Evolutionary conservation across 2,888 invertebrate species (phyloP).

Genomic region (Strigamia crassipes): DNA sequence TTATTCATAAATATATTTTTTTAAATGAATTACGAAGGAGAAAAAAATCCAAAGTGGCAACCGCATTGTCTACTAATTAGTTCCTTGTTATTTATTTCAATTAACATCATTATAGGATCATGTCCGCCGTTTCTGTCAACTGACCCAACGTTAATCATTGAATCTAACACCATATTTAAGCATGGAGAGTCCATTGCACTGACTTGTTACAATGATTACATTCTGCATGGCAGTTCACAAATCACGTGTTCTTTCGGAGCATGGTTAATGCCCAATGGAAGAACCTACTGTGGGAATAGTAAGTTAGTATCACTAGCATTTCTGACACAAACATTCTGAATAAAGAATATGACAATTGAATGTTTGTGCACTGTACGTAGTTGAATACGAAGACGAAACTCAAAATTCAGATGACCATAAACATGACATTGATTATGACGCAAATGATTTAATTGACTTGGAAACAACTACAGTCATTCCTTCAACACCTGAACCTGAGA

Average conservation of each 20-base stretch:
- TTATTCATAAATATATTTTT: neutral
- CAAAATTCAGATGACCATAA: neutral
- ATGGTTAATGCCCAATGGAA: neutral
- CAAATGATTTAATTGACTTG: neutral
- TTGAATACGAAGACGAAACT: neutral
- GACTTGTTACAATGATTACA: neutral
- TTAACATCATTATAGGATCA: neutral
- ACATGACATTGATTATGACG: neutral
- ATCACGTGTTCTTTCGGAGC: neutral
- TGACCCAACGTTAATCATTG: conserved; percentile 2
- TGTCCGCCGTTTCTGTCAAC: conserved; percentile 5
- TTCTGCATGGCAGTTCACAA: neutral
- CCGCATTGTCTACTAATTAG: neutral
- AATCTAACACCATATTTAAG: conserved; percentile 3
- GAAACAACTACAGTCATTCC: neutral
- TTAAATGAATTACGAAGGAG: neutral
- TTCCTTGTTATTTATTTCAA: neutral
- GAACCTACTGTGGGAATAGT: conserved; percentile 6
- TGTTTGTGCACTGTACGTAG: neutral
- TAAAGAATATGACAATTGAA: neutral
- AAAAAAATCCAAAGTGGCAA: neutral
- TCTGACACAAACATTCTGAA: neutral
- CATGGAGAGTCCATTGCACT: conserved; percentile 4
- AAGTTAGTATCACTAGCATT: neutral
- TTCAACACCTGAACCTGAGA: neutral